Conservation (phyloP, 1,140 invertebrate species). For the Drosophila varians region DNA sequence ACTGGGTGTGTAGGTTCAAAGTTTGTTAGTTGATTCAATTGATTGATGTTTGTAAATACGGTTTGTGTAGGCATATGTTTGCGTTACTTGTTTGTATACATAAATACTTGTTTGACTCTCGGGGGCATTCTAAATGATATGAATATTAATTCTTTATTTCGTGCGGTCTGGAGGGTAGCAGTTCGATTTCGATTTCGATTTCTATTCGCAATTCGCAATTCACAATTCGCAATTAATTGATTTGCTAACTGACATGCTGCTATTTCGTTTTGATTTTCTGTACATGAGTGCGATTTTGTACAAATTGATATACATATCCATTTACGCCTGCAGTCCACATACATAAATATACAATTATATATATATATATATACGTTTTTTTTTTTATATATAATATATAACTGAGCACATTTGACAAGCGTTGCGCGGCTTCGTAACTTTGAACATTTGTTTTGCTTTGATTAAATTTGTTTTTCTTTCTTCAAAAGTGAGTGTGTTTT, state of each 20-base stretch:
- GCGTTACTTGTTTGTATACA: conserved; percentile 53
- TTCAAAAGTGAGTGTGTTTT: conserved; percentile 24
- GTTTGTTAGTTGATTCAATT: conserved; percentile 55
- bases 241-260: conserved; percentile 45
- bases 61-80: conserved; percentile 51
- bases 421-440: conserved; percentile 41
- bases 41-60: conserved; percentile 65
- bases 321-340: conserved; percentile 26
- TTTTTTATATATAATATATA: conserved; percentile 53
- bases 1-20: conserved; percentile 8
- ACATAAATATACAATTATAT: conserved; percentile 40
- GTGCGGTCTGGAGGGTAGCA: conserved; percentile 12
- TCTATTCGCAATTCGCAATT: no score
- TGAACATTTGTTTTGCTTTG: conserved; percentile 59
- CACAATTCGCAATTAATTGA: conserved; percentile 39
- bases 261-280: conserved; percentile 58
- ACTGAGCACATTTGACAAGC: conserved; percentile 60
- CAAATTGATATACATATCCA: conserved; percentile 59
- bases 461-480: conserved; percentile 38
- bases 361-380: no score
- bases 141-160: conserved; percentile 41
- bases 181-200: no score
- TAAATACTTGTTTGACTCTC: conserved; percentile 64
- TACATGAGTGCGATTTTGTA: conserved; percentile 64
- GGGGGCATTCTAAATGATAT: conserved; percentile 61